Conservation (phyloP, 2,888 invertebrate genomes). For the Parelbella ahira region DNA sequence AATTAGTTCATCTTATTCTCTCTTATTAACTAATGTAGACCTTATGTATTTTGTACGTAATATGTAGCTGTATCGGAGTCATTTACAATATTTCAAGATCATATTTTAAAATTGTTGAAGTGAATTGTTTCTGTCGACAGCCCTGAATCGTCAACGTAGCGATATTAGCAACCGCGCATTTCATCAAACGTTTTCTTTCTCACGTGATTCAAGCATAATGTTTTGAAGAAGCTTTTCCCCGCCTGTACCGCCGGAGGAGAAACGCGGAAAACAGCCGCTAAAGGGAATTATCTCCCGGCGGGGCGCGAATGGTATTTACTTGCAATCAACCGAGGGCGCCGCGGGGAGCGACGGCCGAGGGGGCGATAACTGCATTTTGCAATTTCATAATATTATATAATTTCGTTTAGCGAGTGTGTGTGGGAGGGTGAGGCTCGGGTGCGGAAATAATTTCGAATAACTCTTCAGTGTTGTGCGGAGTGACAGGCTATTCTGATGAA, state of each 20-base stretch:
- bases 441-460: conserved; percentile 24
- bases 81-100: too few species aligned
- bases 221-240: conserved; percentile 13
- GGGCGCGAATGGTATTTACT: conserved; percentile 30
- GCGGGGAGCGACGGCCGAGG: conserved; percentile 10
- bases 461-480: conserved; percentile 22
- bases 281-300: conserved; percentile 29
- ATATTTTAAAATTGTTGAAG: too few species aligned
- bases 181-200: conserved; percentile 13
- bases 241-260: conserved; percentile 20
- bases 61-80: too few species aligned
- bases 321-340: conserved; percentile 28
- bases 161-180: conserved; percentile 10
- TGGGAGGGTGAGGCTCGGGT: conserved; percentile 21
- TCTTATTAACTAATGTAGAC: too few species aligned
- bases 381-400: conserved; percentile 37
- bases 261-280: conserved; percentile 30
- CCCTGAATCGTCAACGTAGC: too few species aligned
- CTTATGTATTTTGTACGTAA: too few species aligned
- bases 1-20: too few species aligned
- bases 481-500: conserved; percentile 23
- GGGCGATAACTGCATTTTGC: conserved; percentile 30
- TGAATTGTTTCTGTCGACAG: too few species aligned
- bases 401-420: conserved; percentile 25
- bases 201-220: conserved; percentile 8